These are phyloP conservation scores for Corydoras sp. DNA, from an alignment of 2,113 vertebrate species.

Conservation along the genomic window DNA sequence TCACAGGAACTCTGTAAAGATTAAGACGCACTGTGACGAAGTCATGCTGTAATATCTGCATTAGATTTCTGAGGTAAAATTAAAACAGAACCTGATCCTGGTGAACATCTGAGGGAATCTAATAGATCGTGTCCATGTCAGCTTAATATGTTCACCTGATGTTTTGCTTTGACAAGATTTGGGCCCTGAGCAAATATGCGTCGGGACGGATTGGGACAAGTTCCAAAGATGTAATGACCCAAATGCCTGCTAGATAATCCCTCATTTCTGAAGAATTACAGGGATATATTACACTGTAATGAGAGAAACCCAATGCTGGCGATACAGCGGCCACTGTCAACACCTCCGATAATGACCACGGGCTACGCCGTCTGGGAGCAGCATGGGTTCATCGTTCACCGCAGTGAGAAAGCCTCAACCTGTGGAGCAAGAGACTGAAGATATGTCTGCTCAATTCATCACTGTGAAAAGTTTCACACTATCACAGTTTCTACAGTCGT, in stretches of 20 bases:
- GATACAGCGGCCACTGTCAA: slow-evolving; percentile 72
- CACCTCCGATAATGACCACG: slow-evolving; percentile 58
- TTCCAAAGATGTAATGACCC: slow-evolving; percentile 46
- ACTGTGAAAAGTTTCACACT: too few species aligned
- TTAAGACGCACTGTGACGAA: too few species aligned
- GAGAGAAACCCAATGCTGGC: slow-evolving; percentile 58
- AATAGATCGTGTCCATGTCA: too few species aligned
- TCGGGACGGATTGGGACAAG: slow-evolving; percentile 41
- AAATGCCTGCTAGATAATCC: slow-evolving; percentile 53
- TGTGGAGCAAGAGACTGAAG: not conserved
- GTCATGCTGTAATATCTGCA: too few species aligned
- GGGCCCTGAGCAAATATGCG: slow-evolving; percentile 36
- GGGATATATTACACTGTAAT: slow-evolving; percentile 61
- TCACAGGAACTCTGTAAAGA: too few species aligned
- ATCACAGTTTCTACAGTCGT: too few species aligned
- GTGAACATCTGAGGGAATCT: too few species aligned
- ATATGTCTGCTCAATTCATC: too few species aligned
- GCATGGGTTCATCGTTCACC: slow-evolving; percentile 24
- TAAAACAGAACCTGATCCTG: too few species aligned
- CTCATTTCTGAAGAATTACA: slow-evolving; percentile 58
- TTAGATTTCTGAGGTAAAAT: too few species aligned
- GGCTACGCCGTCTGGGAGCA: slow-evolving; percentile 48
- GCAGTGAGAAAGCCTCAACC: slow-evolving; percentile 5
- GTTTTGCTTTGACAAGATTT: slow-evolving; percentile 32
- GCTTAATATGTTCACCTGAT: slow-evolving; percentile 9